Conservation (phyloP, 2,888 invertebrate species). For the Mellilla xanthometata region DNA sequence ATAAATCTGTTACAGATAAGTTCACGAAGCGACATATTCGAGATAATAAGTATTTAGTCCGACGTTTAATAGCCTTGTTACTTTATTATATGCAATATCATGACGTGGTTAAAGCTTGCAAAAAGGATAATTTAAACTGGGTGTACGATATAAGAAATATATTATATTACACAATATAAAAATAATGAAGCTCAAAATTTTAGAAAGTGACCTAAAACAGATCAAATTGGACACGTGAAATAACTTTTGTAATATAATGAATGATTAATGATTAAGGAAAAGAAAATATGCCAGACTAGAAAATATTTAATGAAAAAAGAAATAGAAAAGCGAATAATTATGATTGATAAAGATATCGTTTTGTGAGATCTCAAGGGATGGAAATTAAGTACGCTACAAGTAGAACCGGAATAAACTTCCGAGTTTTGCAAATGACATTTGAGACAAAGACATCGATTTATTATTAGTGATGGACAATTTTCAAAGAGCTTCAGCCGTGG, state of each 20-base stretch:
- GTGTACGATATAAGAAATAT: neutral
- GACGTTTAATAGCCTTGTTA: constrained; percentile 44
- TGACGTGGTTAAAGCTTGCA: constrained; percentile 5
- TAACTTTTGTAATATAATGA: constrained; percentile 8
- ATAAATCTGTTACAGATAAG: constrained; percentile 66
- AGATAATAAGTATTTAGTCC: constrained; percentile 61
- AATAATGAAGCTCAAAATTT: too few relatives aligned
- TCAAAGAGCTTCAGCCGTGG: constrained; percentile 23
- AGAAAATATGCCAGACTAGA: constrained; percentile 9
- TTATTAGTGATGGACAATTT: constrained; percentile 32
- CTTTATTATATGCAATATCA: constrained; percentile 20
- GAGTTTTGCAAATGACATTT: constrained; percentile 28
- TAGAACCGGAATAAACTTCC: constrained; percentile 24
- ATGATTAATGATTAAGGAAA: constrained; percentile 23
- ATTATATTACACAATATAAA: too few relatives aligned
- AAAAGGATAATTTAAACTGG: neutral
- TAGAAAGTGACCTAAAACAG: neutral
- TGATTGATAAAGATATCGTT: constrained; percentile 22
- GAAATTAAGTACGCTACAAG: constrained; percentile 17
- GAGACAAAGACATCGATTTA: constrained; percentile 34
- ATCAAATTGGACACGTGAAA: constrained; percentile 37
- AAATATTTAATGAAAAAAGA: constrained; percentile 17
- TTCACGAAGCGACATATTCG: constrained; percentile 50
- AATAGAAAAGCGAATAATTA: constrained; percentile 21
- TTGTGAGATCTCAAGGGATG: constrained; percentile 11